A percentile compares a stretch with the other conserved stretches of the same genome.
These are phyloP conservation scores for Anastrepha ludens DNA, from an alignment of 1,140 invertebrate species.

Conservation along the genomic window DNA sequence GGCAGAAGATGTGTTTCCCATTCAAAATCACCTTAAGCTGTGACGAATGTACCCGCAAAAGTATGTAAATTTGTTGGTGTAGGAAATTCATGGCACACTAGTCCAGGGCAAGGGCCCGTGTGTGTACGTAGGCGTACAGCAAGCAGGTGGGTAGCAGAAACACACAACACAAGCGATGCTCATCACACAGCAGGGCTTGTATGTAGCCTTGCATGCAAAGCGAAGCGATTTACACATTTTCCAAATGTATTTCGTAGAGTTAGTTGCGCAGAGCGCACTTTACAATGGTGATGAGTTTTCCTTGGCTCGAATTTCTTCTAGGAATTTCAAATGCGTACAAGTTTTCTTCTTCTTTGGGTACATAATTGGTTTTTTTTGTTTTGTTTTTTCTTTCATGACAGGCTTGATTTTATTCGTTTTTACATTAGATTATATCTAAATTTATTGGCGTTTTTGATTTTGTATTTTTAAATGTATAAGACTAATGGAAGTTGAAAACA, in stretches of 20 bases:
- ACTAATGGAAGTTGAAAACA: too few relatives aligned
- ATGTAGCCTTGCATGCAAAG: not conserved
- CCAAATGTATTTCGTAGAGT: not conserved
- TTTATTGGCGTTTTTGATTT: too few relatives aligned
- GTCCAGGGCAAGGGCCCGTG: not conserved
- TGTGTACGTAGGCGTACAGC: not conserved
- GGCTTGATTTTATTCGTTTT: too few relatives aligned
- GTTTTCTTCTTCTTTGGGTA: too few relatives aligned
- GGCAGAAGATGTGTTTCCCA: not conserved
- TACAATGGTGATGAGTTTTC: not conserved
- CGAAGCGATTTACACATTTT: not conserved
- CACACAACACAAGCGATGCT: not conserved
- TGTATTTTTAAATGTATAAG: too few relatives aligned
- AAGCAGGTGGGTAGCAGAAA: conserved; percentile 6
- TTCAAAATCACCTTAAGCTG: not conserved
- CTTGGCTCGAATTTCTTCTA: not conserved
- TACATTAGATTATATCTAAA: too few relatives aligned
- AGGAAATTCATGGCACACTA: not conserved
- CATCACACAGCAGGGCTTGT: too few relatives aligned
- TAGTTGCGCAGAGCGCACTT: too few relatives aligned
- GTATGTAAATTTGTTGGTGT: not conserved
- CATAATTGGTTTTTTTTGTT: too few relatives aligned
- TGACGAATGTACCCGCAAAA: not conserved
- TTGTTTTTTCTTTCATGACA: too few relatives aligned
- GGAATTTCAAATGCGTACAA: not conserved